Conservation (phyloP, 2,113 vertebrate genomes). For the Dicrurus megarhynchus region DNA sequence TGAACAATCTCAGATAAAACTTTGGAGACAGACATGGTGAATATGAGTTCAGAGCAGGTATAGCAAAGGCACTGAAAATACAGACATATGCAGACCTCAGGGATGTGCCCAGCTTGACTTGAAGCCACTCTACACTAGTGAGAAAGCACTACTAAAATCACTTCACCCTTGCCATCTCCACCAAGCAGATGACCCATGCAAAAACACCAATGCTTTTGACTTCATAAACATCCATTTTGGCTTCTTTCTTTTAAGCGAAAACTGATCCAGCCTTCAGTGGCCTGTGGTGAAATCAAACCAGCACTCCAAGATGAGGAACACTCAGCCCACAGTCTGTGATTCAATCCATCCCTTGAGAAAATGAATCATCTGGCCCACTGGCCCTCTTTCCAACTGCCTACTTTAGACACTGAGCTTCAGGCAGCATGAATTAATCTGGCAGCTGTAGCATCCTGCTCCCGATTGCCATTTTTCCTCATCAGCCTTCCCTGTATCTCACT, state of each 20-base stretch:
- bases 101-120: neutral
- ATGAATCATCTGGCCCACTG: neutral
- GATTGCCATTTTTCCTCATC: neutral
- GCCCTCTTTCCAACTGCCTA: neutral
- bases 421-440: neutral
- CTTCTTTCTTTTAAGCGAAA: neutral
- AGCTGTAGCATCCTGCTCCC: neutral
- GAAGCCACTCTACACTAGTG: neutral
- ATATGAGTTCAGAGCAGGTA: neutral
- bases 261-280: neutral
- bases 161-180: neutral
- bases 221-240: neutral
- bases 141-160: neutral
- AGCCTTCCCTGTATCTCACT: neutral
- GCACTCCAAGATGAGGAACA: neutral
- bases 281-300: neutral
- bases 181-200: neutral
- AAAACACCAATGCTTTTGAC: neutral
- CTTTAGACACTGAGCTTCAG: neutral
- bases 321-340: neutral
- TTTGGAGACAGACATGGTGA: neutral
- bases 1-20: neutral
- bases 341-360: neutral
- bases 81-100: neutral
- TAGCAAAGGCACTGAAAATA: neutral